Conservation (phyloP, 2,113 vertebrate species). For the Butorides virescens region DNA sequence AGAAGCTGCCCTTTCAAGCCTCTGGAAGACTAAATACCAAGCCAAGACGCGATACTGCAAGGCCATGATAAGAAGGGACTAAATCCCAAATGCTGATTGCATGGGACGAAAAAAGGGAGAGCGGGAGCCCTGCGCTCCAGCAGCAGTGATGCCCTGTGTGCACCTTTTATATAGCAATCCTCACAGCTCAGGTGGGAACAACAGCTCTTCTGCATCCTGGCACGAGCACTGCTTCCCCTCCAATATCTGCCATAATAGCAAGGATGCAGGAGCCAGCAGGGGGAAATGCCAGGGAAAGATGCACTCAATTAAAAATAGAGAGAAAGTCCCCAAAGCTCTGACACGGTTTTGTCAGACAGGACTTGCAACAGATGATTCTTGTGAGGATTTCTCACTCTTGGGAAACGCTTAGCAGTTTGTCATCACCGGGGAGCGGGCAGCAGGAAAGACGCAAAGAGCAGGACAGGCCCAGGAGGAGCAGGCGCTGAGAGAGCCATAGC, state of each 20-base stretch:
- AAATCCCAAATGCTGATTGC: conserved; percentile 26
- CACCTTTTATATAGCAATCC: background rate
- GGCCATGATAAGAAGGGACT: conserved; percentile 44
- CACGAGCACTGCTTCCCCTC: background rate
- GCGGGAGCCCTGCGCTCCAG: background rate
- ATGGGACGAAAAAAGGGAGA: background rate
- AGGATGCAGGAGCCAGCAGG: background rate
- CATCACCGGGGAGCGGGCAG: background rate
- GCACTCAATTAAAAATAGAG: conserved; percentile 52
- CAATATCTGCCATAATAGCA: background rate
- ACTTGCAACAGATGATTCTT: conserved; percentile 49
- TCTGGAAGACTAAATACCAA: conserved; percentile 61
- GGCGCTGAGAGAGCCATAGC: background rate
- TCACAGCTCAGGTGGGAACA: background rate
- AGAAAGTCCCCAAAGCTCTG: conserved; percentile 38
- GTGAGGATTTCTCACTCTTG: conserved; percentile 48
- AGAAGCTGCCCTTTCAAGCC: conserved; percentile 62
- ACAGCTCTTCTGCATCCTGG: background rate
- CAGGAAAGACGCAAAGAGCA: background rate
- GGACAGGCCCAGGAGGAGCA: background rate
- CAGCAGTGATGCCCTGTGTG: background rate
- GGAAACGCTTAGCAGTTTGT: conserved; percentile 23
- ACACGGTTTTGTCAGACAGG: conserved; percentile 52
- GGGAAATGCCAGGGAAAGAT: conserved; percentile 29
- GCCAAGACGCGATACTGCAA: conserved; percentile 54